Conservation (phyloP, 92 coral and sea anemone species). For the Bergia puertoricense region DNA sequence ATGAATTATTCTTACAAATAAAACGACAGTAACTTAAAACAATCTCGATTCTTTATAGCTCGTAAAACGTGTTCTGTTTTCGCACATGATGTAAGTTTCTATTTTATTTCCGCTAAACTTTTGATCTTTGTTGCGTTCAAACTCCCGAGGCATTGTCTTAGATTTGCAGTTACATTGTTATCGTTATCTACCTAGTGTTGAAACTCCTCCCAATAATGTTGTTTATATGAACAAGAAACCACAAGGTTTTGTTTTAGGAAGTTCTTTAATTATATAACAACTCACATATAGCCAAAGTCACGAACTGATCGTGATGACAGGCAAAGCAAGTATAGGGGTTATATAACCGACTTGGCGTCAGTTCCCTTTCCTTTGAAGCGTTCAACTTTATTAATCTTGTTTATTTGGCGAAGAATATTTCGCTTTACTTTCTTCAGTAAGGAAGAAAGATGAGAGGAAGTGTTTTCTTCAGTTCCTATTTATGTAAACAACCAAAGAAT, state of each 20-base stretch:
- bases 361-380: not conserved
- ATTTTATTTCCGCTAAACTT: not conserved
- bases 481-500: not conserved
- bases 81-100: not conserved
- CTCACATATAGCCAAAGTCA: not conserved
- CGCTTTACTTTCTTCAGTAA: not conserved
- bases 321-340: not conserved
- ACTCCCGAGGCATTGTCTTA: not conserved
- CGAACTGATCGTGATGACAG: not conserved
- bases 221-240: not conserved
- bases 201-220: not conserved
- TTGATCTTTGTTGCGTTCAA: not conserved
- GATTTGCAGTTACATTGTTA: not conserved
- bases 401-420: not conserved
- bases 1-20: too few species aligned
- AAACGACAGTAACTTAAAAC: not conserved
- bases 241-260: not conserved
- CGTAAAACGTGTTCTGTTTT: not conserved
- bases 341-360: not conserved
- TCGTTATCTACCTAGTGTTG: not conserved
- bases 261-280: not conserved
- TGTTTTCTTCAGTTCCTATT: not conserved
- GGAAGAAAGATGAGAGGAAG: not conserved
- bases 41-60: not conserved
- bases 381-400: not conserved